Percentiles rank a stretch among this genome's conserved stretches.
phyloP scores from a whole-genome alignment of 92 coral and sea anemone genomes.

The Parazoanthus swiftii region DNA sequence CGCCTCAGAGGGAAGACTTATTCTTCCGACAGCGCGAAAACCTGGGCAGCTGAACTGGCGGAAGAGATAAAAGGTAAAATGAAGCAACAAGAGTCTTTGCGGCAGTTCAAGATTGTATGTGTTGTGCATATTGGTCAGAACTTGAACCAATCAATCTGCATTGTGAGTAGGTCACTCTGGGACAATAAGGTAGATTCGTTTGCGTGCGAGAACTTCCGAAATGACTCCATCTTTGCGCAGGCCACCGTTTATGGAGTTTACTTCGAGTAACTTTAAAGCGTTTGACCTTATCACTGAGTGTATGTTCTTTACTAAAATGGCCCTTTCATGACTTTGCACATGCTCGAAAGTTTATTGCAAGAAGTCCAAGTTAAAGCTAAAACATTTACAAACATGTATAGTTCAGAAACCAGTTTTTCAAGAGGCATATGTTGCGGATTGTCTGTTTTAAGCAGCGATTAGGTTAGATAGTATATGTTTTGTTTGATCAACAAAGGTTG shows the following conservation, averaged over 20 bases:
- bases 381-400: too few relatives aligned
- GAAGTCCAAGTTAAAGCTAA: too few relatives aligned
- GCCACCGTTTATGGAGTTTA: conserved; percentile 78
- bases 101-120: conserved; percentile 72
- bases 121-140: conserved; percentile 67
- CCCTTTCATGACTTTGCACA: too few relatives aligned
- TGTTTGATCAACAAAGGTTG: too few relatives aligned
- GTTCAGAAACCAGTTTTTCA: too few relatives aligned
- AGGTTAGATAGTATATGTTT: too few relatives aligned
- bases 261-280: conserved; percentile 54
- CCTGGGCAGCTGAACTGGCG: conserved; percentile 43
- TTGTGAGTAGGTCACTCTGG: conserved; percentile 75
- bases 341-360: too few relatives aligned
- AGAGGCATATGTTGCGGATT: too few relatives aligned
- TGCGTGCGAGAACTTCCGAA: conserved; percentile 56
- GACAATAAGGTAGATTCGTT: conserved; percentile 68
- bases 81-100: conserved; percentile 47
- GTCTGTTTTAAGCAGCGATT: too few relatives aligned
- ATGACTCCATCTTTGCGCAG: conserved; percentile 77
- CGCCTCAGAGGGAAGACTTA: conserved; percentile 45
- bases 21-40: conserved; percentile 45
- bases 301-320: too few relatives aligned
- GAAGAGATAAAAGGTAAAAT: conserved; percentile 66
- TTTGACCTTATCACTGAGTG: too few relatives aligned
- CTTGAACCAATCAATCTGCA: conserved; percentile 52